Base-by-base conservation (phyloP, 2,113 vertebrate genomes). In the Gnathonemus echidnorhynchus region DNA sequence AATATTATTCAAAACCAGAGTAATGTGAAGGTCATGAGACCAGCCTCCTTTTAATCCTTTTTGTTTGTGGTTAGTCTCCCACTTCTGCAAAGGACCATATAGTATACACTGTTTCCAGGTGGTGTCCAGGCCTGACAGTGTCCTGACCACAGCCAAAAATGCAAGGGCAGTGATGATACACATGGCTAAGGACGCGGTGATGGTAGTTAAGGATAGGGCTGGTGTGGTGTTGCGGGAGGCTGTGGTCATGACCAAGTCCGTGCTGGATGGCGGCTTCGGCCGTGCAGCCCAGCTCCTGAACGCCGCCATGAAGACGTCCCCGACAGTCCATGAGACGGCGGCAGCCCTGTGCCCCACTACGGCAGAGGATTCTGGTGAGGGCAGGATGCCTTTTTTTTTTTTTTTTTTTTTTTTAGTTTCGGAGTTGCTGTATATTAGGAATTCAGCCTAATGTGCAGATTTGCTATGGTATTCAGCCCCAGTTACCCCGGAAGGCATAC, bases 341-440 rank as follows among this genome's bases (percentile, higher is more conserved):
- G 91, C 97, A 88, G 97, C 97, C 87, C 94, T 93, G 24, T 95
- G 97, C 90, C 94, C 97, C 17, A 96, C 97, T 83, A 95, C 96
- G 5, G 94, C 97, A 77, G 94, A 97, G 87, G 95, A 97, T 62
- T 89, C 96, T 90, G 96, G 97, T 98, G 95, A 94, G 87, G 35
- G 53, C 13, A 9, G 24, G 31, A 27, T 13, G 8, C n/a, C 1
- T 9, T 42, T 39, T 39, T 42, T 42, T 42, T 39, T 42, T 42
- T 42, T 39, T 39, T 39, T 39, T 42, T 42, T 42, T 42, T 39
- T 39, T 39, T 3, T 2, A 0, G 5, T 42, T 17, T 39, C 35
- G 10, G 74, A 80, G n/a, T 9, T 70, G n/a, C 24, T 11, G 11
- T 21, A 56, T 56, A 56, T 5, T 56, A 21, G 19, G 19, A 19